A percentile compares a stretch with the other conserved stretches of the same genome.
Evolutionary conservation across 2,888 invertebrate genomes (phyloP).

Genomic region (Serrognathus titanus): DNA sequence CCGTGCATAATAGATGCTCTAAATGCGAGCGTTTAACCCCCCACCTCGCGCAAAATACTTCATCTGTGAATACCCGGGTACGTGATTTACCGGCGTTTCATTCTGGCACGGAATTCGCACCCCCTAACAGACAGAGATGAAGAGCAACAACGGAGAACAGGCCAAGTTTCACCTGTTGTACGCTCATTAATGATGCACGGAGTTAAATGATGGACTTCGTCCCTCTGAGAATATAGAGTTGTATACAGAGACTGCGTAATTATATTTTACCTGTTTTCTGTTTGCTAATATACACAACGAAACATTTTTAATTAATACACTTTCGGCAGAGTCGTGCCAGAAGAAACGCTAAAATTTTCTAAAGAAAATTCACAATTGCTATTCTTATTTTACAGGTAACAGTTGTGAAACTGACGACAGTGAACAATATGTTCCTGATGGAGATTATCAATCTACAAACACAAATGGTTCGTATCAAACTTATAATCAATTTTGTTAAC

Average conservation of each 20-base stretch:
- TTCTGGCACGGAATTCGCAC: constrained; percentile 6
- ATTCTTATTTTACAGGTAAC: constrained; percentile 45
- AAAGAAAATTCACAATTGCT: background rate
- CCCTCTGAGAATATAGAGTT: constrained; percentile 27
- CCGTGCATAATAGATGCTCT: constrained; percentile 17
- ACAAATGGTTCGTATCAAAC: constrained; percentile 21
- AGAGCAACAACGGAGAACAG: constrained; percentile 11
- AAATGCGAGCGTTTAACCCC: constrained; percentile 38
- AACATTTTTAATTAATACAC: background rate
- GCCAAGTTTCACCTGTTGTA: constrained; percentile 40
- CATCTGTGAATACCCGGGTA: constrained; percentile 8
- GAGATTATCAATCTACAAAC: constrained; percentile 35
- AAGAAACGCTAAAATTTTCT: background rate
- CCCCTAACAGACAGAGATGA: constrained; percentile 9
- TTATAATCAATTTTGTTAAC: background rate
- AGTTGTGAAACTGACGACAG: constrained; percentile 55
- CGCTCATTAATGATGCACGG: constrained; percentile 38
- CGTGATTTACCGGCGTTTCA: constrained; percentile 5
- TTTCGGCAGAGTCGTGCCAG: background rate
- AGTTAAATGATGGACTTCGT: constrained; percentile 43
- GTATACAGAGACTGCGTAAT: too few species aligned
- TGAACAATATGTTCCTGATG: constrained; percentile 53
- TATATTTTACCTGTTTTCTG: too few species aligned
- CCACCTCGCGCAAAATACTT: constrained; percentile 31
- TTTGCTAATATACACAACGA: background rate